Evolutionary conservation across 2,797 vertebrate genomes (phyloP).

Genomic region (Petrocephalus sullivani): DNA sequence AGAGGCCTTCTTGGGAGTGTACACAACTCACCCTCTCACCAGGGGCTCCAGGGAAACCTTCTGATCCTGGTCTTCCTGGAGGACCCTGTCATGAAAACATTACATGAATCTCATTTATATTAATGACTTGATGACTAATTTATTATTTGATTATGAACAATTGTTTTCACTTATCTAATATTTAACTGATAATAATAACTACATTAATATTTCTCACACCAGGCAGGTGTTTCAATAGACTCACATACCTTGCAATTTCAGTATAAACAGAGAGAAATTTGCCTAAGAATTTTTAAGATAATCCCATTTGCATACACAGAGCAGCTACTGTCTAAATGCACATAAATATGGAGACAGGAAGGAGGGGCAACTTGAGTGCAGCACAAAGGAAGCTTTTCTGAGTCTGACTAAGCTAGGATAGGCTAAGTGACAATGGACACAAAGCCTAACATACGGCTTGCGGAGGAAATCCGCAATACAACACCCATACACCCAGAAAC

Average conservation of each 20-base stretch:
- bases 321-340: neutral
- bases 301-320: neutral
- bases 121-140: neutral
- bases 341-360: neutral
- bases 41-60: slow-evolving; percentile 54
- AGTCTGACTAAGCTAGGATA: neutral
- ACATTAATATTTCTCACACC: neutral
- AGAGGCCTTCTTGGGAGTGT: neutral
- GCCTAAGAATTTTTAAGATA: neutral
- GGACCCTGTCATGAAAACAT: slow-evolving; percentile 58
- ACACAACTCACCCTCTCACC: slow-evolving; percentile 67
- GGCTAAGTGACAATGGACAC: neutral
- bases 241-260: neutral
- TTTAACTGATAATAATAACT: neutral
- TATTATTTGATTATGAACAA: neutral
- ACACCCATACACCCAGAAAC: neutral
- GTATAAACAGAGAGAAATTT: neutral
- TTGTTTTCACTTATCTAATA: neutral
- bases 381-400: neutral
- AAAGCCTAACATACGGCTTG: neutral
- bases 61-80: slow-evolving; percentile 57
- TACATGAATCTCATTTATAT: neutral
- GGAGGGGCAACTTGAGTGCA: neutral
- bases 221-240: neutral
- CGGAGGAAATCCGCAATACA: neutral